A percentile compares a stretch with the other conserved stretches of the same genome.
Conservation (phyloP, 2,888 invertebrate species). For the Rhaphigaster nebulosa region DNA sequence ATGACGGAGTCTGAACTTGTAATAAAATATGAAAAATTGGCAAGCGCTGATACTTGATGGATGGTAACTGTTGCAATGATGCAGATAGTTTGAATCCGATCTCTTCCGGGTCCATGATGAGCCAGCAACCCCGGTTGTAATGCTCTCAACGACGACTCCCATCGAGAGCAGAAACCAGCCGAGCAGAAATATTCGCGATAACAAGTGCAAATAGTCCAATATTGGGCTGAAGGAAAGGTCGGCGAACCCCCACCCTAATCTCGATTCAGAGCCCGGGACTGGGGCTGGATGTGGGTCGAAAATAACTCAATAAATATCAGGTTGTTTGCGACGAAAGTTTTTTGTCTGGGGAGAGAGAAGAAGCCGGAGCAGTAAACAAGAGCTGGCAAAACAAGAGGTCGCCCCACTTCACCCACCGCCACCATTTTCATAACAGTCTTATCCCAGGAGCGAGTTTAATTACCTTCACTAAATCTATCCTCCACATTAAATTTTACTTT, state of each 20-base stretch:
- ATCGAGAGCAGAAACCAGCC: not conserved
- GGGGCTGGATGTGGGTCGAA: conserved; percentile 58
- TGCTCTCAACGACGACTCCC: no score
- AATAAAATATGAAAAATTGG: not conserved
- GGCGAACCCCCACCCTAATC: conserved; percentile 46
- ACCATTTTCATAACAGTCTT: conserved; percentile 27
- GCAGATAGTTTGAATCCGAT: not conserved
- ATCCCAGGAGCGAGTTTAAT: not conserved
- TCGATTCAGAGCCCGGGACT: not conserved
- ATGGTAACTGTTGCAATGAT: not conserved
- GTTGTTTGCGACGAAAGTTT: conserved; percentile 64
- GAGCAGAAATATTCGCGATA: not conserved
- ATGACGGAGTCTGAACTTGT: not conserved
- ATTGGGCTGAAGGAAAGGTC: conserved; percentile 31
- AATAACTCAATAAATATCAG: conserved; percentile 65
- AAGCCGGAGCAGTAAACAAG: conserved; percentile 53
- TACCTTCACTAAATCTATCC: conserved; percentile 11
- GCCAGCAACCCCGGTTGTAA: not conserved
- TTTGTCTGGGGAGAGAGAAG: conserved; percentile 60
- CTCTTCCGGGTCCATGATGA: not conserved
- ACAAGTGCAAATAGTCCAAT: conserved; percentile 47
- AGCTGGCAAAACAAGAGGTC: conserved; percentile 47
- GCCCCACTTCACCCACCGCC: not conserved
- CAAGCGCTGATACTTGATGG: not conserved
- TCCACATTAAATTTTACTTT: conserved; percentile 18